Percentiles rank a stretch among this genome's conserved stretches.
Evolutionary conservation across 2,797 vertebrate genomes (phyloP).

Genomic region (Lagocephalus sceleratus): DNA sequence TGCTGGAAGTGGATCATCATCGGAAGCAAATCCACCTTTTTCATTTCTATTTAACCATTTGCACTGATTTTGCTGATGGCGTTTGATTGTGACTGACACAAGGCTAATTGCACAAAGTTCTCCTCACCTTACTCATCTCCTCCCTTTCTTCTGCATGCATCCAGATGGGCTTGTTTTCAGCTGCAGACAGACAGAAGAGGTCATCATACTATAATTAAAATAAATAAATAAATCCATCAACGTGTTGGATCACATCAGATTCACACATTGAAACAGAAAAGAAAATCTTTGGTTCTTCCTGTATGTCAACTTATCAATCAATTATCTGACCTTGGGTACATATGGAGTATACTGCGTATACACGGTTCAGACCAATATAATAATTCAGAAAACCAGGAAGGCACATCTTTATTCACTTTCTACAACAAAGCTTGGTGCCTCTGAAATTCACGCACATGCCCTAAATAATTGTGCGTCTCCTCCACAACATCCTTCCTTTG

Average conservation of each 20-base stretch:
- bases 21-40: background rate
- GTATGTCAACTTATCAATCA: too few relatives aligned
- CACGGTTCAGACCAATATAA: too few relatives aligned
- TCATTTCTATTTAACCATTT: background rate
- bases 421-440: conserved; percentile 2
- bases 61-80: background rate
- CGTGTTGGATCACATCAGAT: too few relatives aligned
- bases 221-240: too few relatives aligned
- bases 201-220: conserved; percentile 10
- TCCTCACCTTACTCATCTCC: conserved; percentile 95
- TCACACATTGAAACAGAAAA: too few relatives aligned
- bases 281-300: too few relatives aligned
- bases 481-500: conserved; percentile 3
- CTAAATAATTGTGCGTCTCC: conserved; percentile 5
- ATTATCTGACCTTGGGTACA: too few relatives aligned
- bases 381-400: too few relatives aligned
- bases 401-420: conserved; percentile 22
- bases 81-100: background rate
- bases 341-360: too few relatives aligned
- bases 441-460: background rate
- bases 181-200: conserved; percentile 73
- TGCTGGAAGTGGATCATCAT: conserved; percentile 29
- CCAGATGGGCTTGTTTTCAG: conserved; percentile 98
- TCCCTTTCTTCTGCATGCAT: conserved; percentile 99
- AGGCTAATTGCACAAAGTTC: conserved; percentile 2